Percentiles rank a stretch among this genome's conserved stretches.
Evolutionary conservation across 2,113 vertebrate species (phyloP).

Genomic region (Aegotheles bennettii): DNA sequence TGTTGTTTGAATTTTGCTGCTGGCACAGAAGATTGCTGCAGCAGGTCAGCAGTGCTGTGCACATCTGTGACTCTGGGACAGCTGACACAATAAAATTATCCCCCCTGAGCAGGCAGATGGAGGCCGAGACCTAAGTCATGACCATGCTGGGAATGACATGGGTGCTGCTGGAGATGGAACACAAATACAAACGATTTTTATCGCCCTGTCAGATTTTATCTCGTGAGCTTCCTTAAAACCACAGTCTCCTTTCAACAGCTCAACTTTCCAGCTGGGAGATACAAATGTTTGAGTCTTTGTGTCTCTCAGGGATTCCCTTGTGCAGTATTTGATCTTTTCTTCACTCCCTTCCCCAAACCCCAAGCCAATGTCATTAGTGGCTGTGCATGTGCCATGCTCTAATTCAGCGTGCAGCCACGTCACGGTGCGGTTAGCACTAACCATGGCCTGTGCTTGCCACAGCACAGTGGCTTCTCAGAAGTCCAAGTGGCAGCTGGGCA

Average conservation of each 20-base stretch:
- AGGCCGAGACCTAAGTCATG: constrained; percentile 55
- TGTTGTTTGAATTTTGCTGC: background rate
- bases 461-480: background rate
- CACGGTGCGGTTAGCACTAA: background rate
- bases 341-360: background rate
- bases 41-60: constrained; percentile 36
- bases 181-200: constrained; percentile 72
- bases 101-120: constrained; percentile 67
- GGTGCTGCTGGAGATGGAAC: constrained; percentile 68
- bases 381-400: background rate
- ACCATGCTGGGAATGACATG: constrained; percentile 59
- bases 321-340: constrained; percentile 20
- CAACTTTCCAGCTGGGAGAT: constrained; percentile 61
- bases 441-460: background rate
- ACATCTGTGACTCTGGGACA: constrained; percentile 62
- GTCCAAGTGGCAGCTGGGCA: background rate
- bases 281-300: constrained; percentile 23
- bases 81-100: constrained; percentile 76
- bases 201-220: constrained; percentile 76
- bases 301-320: constrained; percentile 16
- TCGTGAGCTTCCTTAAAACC: constrained; percentile 71
- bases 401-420: constrained; percentile 26
- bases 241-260: constrained; percentile 73
- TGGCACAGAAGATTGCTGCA: background rate
- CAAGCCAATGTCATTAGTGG: background rate